Evolutionary conservation across 1,140 invertebrate species (phyloP), one percentile per base, ranked within the genome.

Genomic region (Ceratoteleas bidentatus): DNA sequence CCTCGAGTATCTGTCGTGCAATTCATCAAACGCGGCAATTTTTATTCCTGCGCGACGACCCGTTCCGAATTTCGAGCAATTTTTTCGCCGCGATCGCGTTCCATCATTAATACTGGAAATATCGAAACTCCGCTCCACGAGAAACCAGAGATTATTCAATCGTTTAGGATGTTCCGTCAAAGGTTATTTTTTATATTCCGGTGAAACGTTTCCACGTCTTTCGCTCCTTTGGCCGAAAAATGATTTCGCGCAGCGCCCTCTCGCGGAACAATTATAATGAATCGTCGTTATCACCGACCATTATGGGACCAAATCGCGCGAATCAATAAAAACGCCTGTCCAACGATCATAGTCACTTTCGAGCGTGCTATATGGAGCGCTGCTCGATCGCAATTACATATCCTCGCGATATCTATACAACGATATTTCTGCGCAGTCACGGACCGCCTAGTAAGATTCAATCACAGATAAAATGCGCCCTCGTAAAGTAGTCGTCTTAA

Each of bases 381-480:
- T 50, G 61, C 52, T 65, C 70, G 64, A 75, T 78, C 52, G 81
- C 75, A 83, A 83, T 83, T 83, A 78, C 81, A 64, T 78, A 83
- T 78, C 81, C 49, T 11, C 33, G 5, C 24, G 69, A 78, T 83
- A 83, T 83, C 81, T 83, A 45, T 70, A 78, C 65, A 73, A 56
- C 60, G 74, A 75, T 83, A 79, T 75, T 83, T 73, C 65, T 74
- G 76, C 73, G 60, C 62, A 83, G 76, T 83, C 81, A 79, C 81
- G 81, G 81, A 83, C 76, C 76, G 76, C 65, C 72, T 75, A 83
- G 52, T 68, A 76, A 83, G 81, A 83, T 83, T 83, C 68, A 83
- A 83, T 83, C 81, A 79, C 75, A 76, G 81, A 83, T 83, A 83
- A 77, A 77, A 54, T 58, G 64, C 47, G 40, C 56, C 68, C 72